phyloP scores from a whole-genome alignment of 2,797 vertebrate species.

The Xerus rutilus region DNA sequence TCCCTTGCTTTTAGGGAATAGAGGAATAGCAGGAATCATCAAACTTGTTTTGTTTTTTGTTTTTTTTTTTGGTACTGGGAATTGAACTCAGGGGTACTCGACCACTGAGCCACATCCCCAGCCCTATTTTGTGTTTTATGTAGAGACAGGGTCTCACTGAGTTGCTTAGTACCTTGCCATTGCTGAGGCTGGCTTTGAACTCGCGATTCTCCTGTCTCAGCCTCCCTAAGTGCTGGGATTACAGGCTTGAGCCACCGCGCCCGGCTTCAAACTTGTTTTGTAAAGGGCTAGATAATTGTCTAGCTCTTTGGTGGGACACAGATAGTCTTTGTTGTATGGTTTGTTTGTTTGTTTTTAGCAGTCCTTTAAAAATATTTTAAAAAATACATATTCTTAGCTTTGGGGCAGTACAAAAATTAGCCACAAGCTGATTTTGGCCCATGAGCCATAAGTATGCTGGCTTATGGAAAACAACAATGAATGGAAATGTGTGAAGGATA shows the following conservation, averaged over 20 bases:
- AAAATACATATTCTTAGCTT: neutral
- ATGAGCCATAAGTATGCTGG: neutral
- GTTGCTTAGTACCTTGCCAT: too few species aligned
- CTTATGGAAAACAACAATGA: neutral
- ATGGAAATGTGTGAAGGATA: constrained; percentile 26
- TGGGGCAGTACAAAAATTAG: neutral
- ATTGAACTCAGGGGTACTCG: too few species aligned
- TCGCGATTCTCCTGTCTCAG: too few species aligned
- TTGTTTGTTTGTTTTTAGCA: neutral
- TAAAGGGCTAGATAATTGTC: neutral
- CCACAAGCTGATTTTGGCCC: neutral
- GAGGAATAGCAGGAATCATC: neutral
- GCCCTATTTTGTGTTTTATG: too few species aligned
- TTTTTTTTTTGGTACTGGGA: too few species aligned
- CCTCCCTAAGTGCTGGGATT: too few species aligned
- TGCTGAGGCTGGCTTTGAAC: too few species aligned
- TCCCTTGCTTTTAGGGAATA: constrained; percentile 13
- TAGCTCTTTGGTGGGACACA: neutral
- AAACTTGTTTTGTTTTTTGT: neutral
- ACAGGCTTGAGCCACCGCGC: too few species aligned
- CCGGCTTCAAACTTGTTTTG: neutral
- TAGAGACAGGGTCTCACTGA: too few species aligned
- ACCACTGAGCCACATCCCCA: too few species aligned
- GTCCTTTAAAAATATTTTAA: neutral
- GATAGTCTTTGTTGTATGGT: neutral